phyloP scores from a whole-genome alignment of 2,888 invertebrate species.

The Philereme transversata region DNA sequence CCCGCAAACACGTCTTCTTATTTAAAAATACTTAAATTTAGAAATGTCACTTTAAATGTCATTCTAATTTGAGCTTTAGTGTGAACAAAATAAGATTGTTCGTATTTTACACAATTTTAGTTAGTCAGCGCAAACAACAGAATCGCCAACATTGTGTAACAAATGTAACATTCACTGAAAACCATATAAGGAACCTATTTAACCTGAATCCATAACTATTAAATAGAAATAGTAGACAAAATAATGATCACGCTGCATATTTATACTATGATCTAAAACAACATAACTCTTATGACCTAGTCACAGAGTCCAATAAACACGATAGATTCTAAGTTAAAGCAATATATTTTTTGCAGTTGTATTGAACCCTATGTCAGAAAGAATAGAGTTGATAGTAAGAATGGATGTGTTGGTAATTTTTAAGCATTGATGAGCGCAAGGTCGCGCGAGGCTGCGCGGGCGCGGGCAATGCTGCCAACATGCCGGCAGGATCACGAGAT shows the following conservation, averaged over 20 bases:
- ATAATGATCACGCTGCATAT: conserved; percentile 9
- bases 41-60: too few relatives aligned
- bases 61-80: too few relatives aligned
- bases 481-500: conserved; percentile 74
- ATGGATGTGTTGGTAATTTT: conserved; percentile 16
- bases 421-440: conserved; percentile 50
- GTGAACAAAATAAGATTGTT: too few relatives aligned
- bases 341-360: neutral
- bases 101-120: too few relatives aligned
- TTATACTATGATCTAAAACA: conserved; percentile 8
- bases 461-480: conserved; percentile 76
- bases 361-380: neutral
- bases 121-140: too few relatives aligned
- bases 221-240: conserved; percentile 16
- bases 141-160: too few relatives aligned
- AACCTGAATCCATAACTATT: conserved; percentile 30
- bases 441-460: conserved; percentile 71
- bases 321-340: neutral
- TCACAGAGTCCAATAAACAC: conserved; percentile 1
- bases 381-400: conserved; percentile 12
- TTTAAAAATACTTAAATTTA: too few relatives aligned
- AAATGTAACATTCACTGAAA: conserved; percentile 16
- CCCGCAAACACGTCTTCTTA: too few relatives aligned
- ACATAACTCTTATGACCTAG: conserved; percentile 1
- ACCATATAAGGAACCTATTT: conserved; percentile 26